Evolutionary conservation across 2,797 vertebrate genomes (phyloP).

Genomic region (Lacerta viridis): DNA sequence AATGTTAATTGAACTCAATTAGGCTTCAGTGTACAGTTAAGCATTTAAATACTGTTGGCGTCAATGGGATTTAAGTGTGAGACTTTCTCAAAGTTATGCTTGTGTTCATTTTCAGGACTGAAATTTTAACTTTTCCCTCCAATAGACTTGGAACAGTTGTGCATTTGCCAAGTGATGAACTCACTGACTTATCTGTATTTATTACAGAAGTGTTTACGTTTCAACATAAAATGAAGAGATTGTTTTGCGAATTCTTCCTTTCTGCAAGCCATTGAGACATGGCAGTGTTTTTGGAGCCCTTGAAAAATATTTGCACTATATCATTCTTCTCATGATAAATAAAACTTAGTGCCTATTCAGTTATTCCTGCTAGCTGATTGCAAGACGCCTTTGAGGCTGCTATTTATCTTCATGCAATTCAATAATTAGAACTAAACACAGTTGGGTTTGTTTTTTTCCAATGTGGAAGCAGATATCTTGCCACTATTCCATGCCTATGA

Average conservation of each 20-base stretch:
- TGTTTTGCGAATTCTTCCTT: conserved; percentile 68
- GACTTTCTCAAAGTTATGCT: conserved; percentile 6
- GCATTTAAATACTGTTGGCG: conserved; percentile 21
- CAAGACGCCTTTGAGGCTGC: conserved; percentile 66
- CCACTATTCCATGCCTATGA: conserved; percentile 70
- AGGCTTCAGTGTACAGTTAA: not conserved
- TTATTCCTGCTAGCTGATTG: conserved; percentile 68
- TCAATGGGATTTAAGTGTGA: conserved; percentile 25
- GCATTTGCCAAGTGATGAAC: conserved; percentile 74
- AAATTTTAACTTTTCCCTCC: conserved; percentile 67
- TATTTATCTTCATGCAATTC: conserved; percentile 69
- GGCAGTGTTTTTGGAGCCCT: conserved; percentile 60
- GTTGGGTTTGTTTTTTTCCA: conserved; percentile 48
- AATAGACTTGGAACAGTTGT: conserved; percentile 64
- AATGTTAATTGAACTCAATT: conserved; percentile 35
- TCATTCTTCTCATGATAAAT: conserved; percentile 60
- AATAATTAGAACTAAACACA: conserved; percentile 66
- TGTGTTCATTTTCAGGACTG: conserved; percentile 39
- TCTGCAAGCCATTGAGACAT: conserved; percentile 55
- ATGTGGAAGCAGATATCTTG: conserved; percentile 67
- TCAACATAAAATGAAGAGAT: conserved; percentile 73
- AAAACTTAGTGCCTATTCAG: conserved; percentile 57
- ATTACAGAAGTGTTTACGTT: conserved; percentile 71
- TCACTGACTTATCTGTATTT: conserved; percentile 71
- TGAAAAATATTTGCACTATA: conserved; percentile 67